phyloP scores from a whole-genome alignment of 2,888 invertebrate species.

The Spodoptera exigua region DNA sequence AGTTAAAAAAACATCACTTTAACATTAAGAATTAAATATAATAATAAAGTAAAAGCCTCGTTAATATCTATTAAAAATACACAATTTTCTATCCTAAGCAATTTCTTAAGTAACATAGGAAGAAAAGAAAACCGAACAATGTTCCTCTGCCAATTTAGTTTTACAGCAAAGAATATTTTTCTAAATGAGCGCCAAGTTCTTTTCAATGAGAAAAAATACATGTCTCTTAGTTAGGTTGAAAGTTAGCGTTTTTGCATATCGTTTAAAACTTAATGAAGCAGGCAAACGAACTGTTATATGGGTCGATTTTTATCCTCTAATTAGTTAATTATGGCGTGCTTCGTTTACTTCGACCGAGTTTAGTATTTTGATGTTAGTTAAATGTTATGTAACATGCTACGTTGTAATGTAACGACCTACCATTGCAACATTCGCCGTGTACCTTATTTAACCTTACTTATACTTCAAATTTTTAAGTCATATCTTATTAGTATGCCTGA shows the following conservation, averaged over 20 bases:
- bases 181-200: slow-evolving; percentile 15
- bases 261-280: slow-evolving; percentile 27
- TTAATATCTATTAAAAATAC: too few species aligned
- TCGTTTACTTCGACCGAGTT: slow-evolving; percentile 3
- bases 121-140: not conserved
- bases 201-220: slow-evolving; percentile 13
- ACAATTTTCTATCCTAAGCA: not conserved
- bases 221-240: slow-evolving; percentile 12
- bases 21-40: too few species aligned
- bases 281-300: slow-evolving; percentile 14
- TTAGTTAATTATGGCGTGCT: not conserved
- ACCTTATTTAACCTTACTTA: too few species aligned
- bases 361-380: too few species aligned
- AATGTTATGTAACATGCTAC: too few species aligned
- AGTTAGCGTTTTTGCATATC: slow-evolving; percentile 18
- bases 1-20: too few species aligned
- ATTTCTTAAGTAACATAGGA: not conserved
- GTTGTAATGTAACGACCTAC: too few species aligned
- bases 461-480: too few species aligned
- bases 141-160: slow-evolving; percentile 2
- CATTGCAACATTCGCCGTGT: too few species aligned
- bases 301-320: slow-evolving; percentile 1
- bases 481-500: too few species aligned
- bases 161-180: slow-evolving; percentile 16
- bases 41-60: too few species aligned